Conservation (phyloP, 37 sponge, comb jelly and placozoan genomes). For the Trichoplax adhaerens region DNA sequence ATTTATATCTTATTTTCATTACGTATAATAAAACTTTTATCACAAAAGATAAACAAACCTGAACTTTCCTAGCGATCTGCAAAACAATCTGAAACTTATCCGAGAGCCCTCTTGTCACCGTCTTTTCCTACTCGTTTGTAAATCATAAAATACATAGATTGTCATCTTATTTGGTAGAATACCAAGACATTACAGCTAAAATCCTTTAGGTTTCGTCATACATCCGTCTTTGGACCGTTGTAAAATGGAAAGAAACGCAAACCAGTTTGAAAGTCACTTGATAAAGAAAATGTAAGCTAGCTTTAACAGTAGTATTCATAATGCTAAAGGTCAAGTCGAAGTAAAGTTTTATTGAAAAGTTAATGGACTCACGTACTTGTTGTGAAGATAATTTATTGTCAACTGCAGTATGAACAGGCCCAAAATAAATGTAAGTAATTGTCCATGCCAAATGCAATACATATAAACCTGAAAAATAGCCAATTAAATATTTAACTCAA, state of each 20-base stretch:
- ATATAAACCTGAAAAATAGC: constrained; percentile 25
- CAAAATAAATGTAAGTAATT: constrained; percentile 21
- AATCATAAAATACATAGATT: too few species aligned
- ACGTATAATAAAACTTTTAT: too few species aligned
- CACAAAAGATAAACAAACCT: constrained; percentile 11
- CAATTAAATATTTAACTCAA: too few species aligned
- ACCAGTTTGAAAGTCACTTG: constrained; percentile 49
- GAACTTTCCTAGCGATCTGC: constrained; percentile 32
- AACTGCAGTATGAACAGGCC: constrained; percentile 30
- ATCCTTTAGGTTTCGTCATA: background rate
- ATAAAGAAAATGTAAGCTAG: background rate
- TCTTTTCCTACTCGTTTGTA: too few species aligned
- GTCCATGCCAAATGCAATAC: constrained; percentile 64
- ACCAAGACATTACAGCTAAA: too few species aligned
- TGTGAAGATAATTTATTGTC: constrained; percentile 28
- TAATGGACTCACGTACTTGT: constrained; percentile 10
- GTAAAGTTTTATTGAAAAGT: background rate
- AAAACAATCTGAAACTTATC: constrained; percentile 47
- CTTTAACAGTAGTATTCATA: background rate
- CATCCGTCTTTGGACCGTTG: background rate
- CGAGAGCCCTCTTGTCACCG: constrained; percentile 3
- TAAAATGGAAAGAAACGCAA: constrained; percentile 23
- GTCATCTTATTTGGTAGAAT: too few species aligned
- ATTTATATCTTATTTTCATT: background rate
- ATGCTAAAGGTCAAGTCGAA: background rate